Evolutionary conservation across 2,797 vertebrate species (phyloP).

Genomic region (Mormyrops boulengeri): DNA sequence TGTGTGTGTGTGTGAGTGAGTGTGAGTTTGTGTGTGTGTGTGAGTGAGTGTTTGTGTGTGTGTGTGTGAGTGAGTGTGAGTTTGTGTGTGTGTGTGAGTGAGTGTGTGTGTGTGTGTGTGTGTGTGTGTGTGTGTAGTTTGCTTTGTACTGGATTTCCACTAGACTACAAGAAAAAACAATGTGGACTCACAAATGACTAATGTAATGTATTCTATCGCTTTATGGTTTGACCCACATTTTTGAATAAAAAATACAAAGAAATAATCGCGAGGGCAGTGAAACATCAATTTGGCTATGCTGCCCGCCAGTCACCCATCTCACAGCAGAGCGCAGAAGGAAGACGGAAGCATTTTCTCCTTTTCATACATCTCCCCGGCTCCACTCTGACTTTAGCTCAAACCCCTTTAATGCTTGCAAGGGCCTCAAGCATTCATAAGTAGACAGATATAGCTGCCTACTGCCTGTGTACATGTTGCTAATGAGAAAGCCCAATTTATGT

Average conservation of each 20-base stretch:
- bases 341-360: slow-evolving; percentile 35
- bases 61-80: too few species aligned
- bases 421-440: slow-evolving; percentile 18
- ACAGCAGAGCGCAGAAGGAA: neutral
- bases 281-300: neutral
- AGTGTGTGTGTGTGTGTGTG: too few species aligned
- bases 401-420: slow-evolving; percentile 10
- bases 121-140: neutral
- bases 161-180: neutral
- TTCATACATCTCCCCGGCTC: slow-evolving; percentile 31
- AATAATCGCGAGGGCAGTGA: neutral
- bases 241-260: neutral
- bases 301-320: slow-evolving; percentile 26
- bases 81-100: too few species aligned
- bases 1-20: too few species aligned
- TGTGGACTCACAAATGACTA: neutral
- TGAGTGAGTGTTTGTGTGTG: neutral
- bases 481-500: slow-evolving; percentile 37
- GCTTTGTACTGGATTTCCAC: neutral
- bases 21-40: neutral
- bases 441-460: slow-evolving; percentile 14
- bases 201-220: neutral
- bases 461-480: slow-evolving; percentile 36
- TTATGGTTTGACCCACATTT: slow-evolving; percentile 4
- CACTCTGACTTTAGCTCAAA: slow-evolving; percentile 28